phyloP scores from a whole-genome alignment of 2,888 invertebrate species.

The Acleris cristana region DNA sequence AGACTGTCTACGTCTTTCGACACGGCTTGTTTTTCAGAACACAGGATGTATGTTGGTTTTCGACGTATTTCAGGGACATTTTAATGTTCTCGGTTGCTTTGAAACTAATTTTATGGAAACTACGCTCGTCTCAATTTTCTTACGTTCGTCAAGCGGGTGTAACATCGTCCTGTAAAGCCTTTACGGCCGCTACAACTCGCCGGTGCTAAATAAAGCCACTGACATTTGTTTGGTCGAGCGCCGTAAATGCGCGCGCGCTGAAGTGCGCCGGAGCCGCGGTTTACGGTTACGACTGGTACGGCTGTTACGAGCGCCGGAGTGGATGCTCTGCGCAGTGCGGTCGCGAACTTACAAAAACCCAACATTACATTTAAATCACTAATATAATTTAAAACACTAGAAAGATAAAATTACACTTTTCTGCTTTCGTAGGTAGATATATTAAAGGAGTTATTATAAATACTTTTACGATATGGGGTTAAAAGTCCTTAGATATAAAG shows the following conservation, averaged over 20 bases:
- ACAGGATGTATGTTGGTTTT: background rate
- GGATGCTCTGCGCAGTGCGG: too few relatives aligned
- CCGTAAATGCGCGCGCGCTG: conserved; percentile 7
- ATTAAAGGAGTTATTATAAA: too few relatives aligned
- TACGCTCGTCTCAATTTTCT: background rate
- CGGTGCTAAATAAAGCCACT: background rate
- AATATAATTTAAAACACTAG: too few relatives aligned
- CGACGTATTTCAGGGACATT: background rate
- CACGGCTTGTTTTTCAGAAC: background rate
- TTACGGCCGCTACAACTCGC: background rate
- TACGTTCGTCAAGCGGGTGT: background rate
- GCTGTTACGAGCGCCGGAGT: background rate
- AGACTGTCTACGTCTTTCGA: background rate
- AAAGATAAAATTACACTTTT: too few relatives aligned
- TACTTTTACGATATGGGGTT: too few relatives aligned
- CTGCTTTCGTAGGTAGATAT: too few relatives aligned
- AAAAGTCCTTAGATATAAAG: too few relatives aligned
- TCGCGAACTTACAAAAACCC: too few relatives aligned
- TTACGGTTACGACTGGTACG: conserved; percentile 4
- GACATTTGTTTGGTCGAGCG: background rate
- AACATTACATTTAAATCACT: too few relatives aligned
- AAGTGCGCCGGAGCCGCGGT: background rate
- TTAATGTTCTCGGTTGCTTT: too few relatives aligned
- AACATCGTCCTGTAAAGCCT: background rate
- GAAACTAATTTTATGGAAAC: too few relatives aligned